Base-by-base conservation (phyloP, 64 coral and sea anemone genomes). In the Montipora foliosa region DNA sequence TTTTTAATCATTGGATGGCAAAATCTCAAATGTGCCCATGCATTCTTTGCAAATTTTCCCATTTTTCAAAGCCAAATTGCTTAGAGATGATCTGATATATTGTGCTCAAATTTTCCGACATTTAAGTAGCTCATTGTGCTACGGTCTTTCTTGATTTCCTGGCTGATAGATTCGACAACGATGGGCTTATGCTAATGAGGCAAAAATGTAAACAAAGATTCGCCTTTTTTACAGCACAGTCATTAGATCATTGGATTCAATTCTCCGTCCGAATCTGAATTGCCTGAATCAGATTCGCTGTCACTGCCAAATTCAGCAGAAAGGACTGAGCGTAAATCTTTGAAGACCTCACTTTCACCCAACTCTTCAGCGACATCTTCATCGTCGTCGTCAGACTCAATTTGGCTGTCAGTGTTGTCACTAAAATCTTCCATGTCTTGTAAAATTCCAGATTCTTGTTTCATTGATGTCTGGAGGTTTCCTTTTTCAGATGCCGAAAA, bases 301-400 rank as follows among this genome's bases (percentile, higher is more conserved):
- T 85, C 91, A 75, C 52, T 92, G 51, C 81, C 91, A 85, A 76
- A 92, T 25, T 92, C 91, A 46, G 70, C 61, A 58, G 84, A 73
- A 19, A 92, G 91, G 58, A 92, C 15, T 8, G 67, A 84, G 74
- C 70, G 80, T 14, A 92, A 50, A 49, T 62, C 69, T 85, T 92
- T 50, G 1, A 87, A 52, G 17, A 85, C 74, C 49, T 91, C 79
- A 80, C 45, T 37, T 25, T 77, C 16, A 46, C 79, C 89, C 49
- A 83, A 16, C 0, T 37, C 19, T 79, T 78, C 12, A 22, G 3
- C 51, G 2, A 8, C 20, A 3, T 48, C n/a, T 57, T 68, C 77
- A 49, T 46, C 76, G 57, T 79, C 49, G 55, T 79, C 74, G 78
- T 60, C 53, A 29, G 79, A 5, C 7, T 87, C 64, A 64, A 44